Conservation (phyloP, 1,140 invertebrate genomes). For the Idris sp. region DNA sequence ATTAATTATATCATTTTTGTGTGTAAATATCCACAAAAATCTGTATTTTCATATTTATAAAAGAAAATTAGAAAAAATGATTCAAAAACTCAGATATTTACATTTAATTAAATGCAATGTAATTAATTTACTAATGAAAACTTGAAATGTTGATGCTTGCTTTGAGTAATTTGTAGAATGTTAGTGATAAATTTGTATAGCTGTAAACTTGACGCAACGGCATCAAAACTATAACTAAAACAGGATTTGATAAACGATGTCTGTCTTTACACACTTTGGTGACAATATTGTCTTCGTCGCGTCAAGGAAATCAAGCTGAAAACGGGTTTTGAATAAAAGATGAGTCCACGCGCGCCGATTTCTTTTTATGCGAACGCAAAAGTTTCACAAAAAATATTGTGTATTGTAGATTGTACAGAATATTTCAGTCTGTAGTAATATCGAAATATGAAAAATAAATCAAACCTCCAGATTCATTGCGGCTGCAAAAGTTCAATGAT, state of each 20-base stretch:
- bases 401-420: conserved; percentile 26
- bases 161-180: no score
- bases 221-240: conserved; percentile 53
- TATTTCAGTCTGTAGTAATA: conserved; percentile 34
- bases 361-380: conserved; percentile 35
- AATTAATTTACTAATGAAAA: no score
- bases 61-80: no score
- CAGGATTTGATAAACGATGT: conserved; percentile 45
- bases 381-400: conserved; percentile 32
- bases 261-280: conserved; percentile 56
- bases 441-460: conserved; percentile 22
- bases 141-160: not conserved
- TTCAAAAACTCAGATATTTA: no score
- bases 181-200: conserved; percentile 6
- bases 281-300: conserved; percentile 60
- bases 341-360: conserved; percentile 50
- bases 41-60: no score
- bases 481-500: no score
- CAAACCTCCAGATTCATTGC: no score
- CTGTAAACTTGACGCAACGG: conserved; percentile 19
- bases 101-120: no score
- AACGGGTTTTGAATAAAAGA: conserved; percentile 53
- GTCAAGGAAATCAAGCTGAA: conserved; percentile 57
- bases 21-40: no score
- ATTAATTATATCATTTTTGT: no score